Evolutionary conservation across 2,113 vertebrate species (phyloP), one percentile per base, ranked within the genome.

Genomic region (Acinonyx jubatus): DNA sequence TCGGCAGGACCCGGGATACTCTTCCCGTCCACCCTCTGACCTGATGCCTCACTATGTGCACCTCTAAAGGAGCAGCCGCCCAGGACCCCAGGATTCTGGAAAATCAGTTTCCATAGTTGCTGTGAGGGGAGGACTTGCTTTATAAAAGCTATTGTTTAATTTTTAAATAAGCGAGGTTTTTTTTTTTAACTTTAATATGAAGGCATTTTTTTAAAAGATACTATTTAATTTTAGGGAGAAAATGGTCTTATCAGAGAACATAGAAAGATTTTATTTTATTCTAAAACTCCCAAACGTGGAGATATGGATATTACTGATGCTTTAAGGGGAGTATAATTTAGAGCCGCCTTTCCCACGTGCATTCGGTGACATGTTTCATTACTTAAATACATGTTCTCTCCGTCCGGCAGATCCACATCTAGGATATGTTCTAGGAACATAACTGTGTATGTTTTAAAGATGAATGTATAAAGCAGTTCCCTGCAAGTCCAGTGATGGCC

Each of bases 381-480:
- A 36, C 36, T 63, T 83, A 57, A 88, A 19, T 9, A 38, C 7
- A 19, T 4, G 15, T 7, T 55, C 50, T 4, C 29, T 78, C 33
- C 38, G 41, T 3, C 48, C 10, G 8, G 50, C 23, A 50, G 69
- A 16, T 41, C 36, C 33, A 23, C 36, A 16, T 36, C 5, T 1
- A 45, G 63, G 31, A 16, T 9, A 14, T 2, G 5, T 14, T 57
- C 48, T 57, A 45, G n/a, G 65, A 57, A 23, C 78, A 50, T 7
- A 29, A 21, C 36, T 33, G 14, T 1, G 3, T 31, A 12, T 5
- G 5, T 38, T 7, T 36, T 71, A 65, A 61, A 80, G 45, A 52
- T 1, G 14, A 8, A 41, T 0, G 1, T 0, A 4, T 1, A 21
- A 52, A 79, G n/a, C 33, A 5, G 78, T 7, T 68, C 36, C 6